Evolutionary conservation across 2,113 vertebrate genomes (phyloP).

Genomic region (Malaclemys terrapin): DNA sequence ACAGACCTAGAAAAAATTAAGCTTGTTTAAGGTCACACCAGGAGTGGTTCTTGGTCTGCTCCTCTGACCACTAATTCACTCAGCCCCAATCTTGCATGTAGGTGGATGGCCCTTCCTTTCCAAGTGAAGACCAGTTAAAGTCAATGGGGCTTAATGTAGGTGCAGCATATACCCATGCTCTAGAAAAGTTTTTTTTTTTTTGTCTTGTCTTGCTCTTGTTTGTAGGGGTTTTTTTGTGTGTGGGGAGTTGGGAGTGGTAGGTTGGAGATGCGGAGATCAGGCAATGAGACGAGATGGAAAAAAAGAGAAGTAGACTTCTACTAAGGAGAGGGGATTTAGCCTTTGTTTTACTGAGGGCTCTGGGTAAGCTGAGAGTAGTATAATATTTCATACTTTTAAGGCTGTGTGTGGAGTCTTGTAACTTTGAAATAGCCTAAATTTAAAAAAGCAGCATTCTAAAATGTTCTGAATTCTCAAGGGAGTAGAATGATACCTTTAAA

Average conservation of each 20-base stretch:
- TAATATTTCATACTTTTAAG: slow-evolving; percentile 9
- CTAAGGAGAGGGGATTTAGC: background rate
- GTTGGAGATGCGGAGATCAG: background rate
- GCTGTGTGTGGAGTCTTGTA: background rate
- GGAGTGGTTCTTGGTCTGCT: background rate
- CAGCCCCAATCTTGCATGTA: accelerated
- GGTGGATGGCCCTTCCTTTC: background rate
- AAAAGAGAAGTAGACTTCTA: background rate
- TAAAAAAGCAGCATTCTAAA: slow-evolving; percentile 1
- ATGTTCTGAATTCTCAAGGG: slow-evolving; percentile 21
- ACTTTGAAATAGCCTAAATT: background rate
- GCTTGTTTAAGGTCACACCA: background rate
- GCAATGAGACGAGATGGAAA: background rate
- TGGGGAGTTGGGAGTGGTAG: background rate
- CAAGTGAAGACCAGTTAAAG: background rate
- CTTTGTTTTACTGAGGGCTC: background rate
- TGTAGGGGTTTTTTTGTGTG: background rate
- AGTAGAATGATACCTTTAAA: slow-evolving; percentile 43
- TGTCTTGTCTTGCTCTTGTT: background rate
- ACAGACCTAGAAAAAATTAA: background rate
- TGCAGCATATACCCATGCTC: background rate
- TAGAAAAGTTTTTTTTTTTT: accelerated
- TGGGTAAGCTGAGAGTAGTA: background rate
- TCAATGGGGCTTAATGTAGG: background rate
- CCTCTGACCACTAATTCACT: accelerated